Base-by-base conservation (phyloP, 2,113 vertebrate species). In the Campylomormyrus numenius region DNA sequence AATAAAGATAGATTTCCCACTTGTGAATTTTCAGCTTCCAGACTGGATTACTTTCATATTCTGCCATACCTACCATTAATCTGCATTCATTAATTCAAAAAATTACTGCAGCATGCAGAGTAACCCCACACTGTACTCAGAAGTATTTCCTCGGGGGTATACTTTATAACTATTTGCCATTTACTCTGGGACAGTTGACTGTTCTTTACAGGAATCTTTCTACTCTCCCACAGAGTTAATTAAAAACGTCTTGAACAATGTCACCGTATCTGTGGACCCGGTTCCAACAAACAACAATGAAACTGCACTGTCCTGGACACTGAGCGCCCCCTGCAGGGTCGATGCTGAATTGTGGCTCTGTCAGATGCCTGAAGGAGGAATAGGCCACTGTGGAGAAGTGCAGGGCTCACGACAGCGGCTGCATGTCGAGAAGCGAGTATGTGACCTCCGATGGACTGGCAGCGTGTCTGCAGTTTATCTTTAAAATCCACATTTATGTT, bases 301-400 rank as follows among this genome's bases (percentile, higher is more conserved):
- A 10, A 8, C 87, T 0, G 91, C 91, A 77, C 91, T 96, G 89
- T 53, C 21, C 31, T 97, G 96, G 95, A 95, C 93, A 66, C 5
- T 97, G 17, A 92, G 93, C 5, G 94, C 95, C 27, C 95, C 96
- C 90, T 97, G 96, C 91, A 93, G 91, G 90, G 88, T 96, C 88
- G 70, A 93, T 5, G 95, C 91, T 2, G 92, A 95, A 56, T 86
- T 96, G 90, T 94, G 94, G 93, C 94, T 93, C 4, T 96, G 95
- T 87, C 88, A 80, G 85, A 85, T 90, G 45, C 53, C 83, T 2
- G 48, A 49, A 1, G 19, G 19, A 35, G 50, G 91, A 21, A 24
- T 39, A 56, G 21, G 31, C 1, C 21, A 10, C 35, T 95, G 95
- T 90, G 89, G 0, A 2, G 93, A 94, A 86, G 88, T 92, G 1